Evolutionary conservation across 1,140 invertebrate species (phyloP).

Genomic region (Tetramorium simillimum): DNA sequence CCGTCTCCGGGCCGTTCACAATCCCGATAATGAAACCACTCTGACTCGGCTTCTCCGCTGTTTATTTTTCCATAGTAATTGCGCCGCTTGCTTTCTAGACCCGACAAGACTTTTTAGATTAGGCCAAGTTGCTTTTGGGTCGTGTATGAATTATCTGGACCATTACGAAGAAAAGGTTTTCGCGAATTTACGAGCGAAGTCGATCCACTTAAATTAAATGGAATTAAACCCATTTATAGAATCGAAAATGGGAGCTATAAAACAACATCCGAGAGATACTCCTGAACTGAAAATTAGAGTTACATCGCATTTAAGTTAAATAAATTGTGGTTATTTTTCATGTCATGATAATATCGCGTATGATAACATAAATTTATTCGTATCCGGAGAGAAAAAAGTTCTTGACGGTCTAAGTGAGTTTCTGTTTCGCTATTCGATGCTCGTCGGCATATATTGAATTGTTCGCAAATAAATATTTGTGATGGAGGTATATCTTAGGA

Average conservation of each 20-base stretch:
- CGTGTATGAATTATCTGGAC: slow-evolving; percentile 39
- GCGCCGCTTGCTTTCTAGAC: slow-evolving; percentile 8
- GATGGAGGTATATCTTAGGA: background rate
- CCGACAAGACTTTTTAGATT: slow-evolving; percentile 40
- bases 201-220: slow-evolving; percentile 36
- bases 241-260: background rate
- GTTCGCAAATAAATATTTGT: slow-evolving; percentile 43
- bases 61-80: slow-evolving; percentile 60
- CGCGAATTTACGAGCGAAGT: slow-evolving; percentile 38
- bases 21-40: slow-evolving; percentile 55
- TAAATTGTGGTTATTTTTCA: background rate
- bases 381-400: background rate
- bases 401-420: background rate
- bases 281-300: background rate
- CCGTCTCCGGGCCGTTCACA: slow-evolving; percentile 32
- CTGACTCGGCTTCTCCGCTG: background rate
- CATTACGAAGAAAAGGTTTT: slow-evolving; percentile 12
- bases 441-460: slow-evolving; percentile 24
- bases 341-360: background rate
- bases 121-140: slow-evolving; percentile 43
- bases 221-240: slow-evolving; percentile 3
- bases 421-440: slow-evolving; percentile 9
- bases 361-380: background rate
- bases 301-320: background rate
- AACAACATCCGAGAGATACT: background rate